These are phyloP conservation scores for Zelostemma sp. DNA, from an alignment of 1,140 invertebrate genomes.

Conservation along the genomic window DNA sequence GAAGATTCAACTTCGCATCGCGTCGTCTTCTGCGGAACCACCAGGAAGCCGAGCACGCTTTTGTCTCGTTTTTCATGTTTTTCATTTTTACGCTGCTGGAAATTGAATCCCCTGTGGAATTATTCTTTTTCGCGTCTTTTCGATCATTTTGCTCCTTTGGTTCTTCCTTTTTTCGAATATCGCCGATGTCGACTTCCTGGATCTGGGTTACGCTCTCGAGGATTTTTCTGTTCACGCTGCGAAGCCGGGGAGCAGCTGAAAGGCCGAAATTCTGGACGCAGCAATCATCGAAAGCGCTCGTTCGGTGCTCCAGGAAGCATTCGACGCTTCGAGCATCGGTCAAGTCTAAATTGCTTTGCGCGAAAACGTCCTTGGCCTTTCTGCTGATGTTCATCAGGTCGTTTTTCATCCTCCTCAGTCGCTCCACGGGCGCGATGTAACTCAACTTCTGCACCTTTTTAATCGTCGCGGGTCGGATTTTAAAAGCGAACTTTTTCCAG, in stretches of 20 bases:
- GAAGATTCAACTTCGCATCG: too few species aligned
- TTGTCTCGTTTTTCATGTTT: slow-evolving; percentile 16
- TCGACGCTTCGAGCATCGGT: slow-evolving; percentile 15
- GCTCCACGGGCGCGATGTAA: slow-evolving; percentile 18
- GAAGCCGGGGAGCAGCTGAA: not conserved
- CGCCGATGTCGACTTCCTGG: not conserved
- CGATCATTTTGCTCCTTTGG: not conserved
- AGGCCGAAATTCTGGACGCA: slow-evolving; percentile 11
- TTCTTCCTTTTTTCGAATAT: not conserved
- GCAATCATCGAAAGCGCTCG: slow-evolving; percentile 12
- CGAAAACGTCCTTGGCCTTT: slow-evolving; percentile 19
- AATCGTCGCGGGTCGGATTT: not conserved
- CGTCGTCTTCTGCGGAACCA: too few species aligned
- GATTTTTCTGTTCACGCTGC: not conserved
- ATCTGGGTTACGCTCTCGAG: not conserved
- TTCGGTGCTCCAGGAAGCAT: slow-evolving; percentile 27
- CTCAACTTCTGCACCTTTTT: slow-evolving; percentile 7
- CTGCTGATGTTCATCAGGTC: slow-evolving; percentile 16
- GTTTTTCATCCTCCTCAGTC: slow-evolving; percentile 16
- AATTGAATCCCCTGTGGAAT: slow-evolving; percentile 15
- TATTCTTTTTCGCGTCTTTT: slow-evolving; percentile 26
- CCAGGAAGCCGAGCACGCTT: too few species aligned
- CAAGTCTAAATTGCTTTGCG: slow-evolving; percentile 29
- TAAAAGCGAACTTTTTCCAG: not conserved
- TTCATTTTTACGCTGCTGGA: not conserved